phyloP scores from a whole-genome alignment of 2,797 vertebrate species.

The Aselliscus stoliczkanus region DNA sequence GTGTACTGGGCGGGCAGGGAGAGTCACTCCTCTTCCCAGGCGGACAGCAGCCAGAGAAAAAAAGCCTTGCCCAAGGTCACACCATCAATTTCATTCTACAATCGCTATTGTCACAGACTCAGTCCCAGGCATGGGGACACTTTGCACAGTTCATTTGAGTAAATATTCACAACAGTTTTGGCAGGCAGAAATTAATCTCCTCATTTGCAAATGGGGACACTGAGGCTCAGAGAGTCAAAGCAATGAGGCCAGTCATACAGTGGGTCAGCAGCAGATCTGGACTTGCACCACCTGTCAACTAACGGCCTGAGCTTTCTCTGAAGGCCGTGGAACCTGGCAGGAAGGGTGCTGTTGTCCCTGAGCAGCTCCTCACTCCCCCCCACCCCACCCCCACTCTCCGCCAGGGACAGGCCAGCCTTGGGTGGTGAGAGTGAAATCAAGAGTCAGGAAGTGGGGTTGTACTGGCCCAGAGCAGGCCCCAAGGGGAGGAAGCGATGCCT shows the following conservation, averaged over 20 bases:
- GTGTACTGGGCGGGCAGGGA: background rate
- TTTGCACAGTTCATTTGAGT: background rate
- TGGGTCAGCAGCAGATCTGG: background rate
- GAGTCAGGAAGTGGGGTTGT: background rate
- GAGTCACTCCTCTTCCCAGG: background rate
- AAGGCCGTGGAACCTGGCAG: background rate
- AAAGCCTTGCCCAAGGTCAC: background rate
- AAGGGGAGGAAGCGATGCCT: rapidly evolving
- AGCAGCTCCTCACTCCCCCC: no score
- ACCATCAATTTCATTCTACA: background rate
- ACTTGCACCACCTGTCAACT: rapidly evolving
- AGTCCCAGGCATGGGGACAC: rapidly evolving
- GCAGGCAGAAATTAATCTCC: background rate
- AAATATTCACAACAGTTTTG: background rate
- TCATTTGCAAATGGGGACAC: background rate
- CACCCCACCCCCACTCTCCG: no score
- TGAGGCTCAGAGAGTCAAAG: background rate
- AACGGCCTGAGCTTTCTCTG: background rate
- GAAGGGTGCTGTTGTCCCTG: background rate
- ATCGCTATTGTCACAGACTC: background rate
- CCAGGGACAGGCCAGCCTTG: background rate
- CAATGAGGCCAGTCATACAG: background rate
- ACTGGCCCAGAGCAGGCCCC: rapidly evolving
- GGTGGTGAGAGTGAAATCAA: background rate
- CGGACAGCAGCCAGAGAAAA: background rate